phyloP scores from a whole-genome alignment of 2,113 vertebrate genomes.

The Arenaria interpres region DNA sequence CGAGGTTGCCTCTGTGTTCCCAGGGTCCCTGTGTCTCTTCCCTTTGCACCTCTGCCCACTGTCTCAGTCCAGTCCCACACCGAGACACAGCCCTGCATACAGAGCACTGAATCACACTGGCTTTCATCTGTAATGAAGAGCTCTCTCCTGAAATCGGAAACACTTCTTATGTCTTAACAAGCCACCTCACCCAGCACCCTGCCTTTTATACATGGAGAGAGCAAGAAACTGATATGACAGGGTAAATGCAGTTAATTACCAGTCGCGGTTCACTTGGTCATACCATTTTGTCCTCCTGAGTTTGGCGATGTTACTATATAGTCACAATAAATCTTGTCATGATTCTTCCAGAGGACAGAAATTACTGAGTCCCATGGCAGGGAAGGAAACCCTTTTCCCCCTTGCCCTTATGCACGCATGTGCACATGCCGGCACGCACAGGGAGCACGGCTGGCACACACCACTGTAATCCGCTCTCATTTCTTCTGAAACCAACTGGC shows the following conservation, averaged over 20 bases:
- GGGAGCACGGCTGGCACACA: neutral
- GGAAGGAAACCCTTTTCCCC: neutral
- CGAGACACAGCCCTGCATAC: accelerated
- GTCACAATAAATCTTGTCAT: neutral
- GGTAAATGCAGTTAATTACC: slow-evolving; percentile 1
- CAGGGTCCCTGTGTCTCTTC: neutral
- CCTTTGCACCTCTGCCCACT: neutral
- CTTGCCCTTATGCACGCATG: neutral
- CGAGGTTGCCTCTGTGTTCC: neutral
- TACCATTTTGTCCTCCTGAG: neutral
- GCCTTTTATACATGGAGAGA: neutral
- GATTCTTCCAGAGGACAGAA: neutral
- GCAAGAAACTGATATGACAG: neutral
- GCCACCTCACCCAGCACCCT: neutral
- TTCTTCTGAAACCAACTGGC: slow-evolving; percentile 32
- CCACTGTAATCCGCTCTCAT: neutral
- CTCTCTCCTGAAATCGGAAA: neutral
- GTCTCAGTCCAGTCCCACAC: neutral
- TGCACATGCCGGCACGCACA: neutral
- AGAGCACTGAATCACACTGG: neutral
- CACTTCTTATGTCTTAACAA: neutral
- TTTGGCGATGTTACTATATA: neutral
- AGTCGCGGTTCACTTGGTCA: neutral
- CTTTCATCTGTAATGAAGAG: neutral
- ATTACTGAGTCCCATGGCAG: neutral